phyloP scores from a whole-genome alignment of 2,888 invertebrate genomes.

The Drosophila nr. perissopoda region DNA sequence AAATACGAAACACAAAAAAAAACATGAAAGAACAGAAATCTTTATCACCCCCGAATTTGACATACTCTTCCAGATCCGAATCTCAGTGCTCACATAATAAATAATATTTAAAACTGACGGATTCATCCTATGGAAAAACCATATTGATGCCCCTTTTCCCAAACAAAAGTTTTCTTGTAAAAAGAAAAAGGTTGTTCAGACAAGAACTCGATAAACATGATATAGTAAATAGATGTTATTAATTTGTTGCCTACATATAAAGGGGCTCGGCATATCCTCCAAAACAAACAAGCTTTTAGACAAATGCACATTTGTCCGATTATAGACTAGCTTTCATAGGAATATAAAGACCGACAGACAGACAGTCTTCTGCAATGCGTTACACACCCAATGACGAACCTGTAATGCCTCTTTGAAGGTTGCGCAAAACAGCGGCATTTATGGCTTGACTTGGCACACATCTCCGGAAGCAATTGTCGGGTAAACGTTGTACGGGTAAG shows the following conservation, averaged over 20 bases:
- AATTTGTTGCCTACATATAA: fast-evolving
- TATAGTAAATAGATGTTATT: neutral
- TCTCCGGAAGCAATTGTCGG: constrained; percentile 81
- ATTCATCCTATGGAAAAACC: neutral
- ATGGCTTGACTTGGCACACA: constrained; percentile 64
- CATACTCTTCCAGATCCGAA: neutral
- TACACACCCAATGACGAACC: neutral
- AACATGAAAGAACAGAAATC: neutral
- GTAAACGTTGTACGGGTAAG: constrained; percentile 24
- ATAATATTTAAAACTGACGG: neutral
- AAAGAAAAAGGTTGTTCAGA: neutral
- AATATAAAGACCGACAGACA: neutral
- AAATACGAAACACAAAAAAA: constrained; percentile 20
- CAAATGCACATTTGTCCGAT: neutral
- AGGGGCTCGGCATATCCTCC: neutral
- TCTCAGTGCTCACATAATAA: neutral
- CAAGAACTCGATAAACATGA: neutral
- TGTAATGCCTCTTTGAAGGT: neutral
- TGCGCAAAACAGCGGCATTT: constrained; percentile 19
- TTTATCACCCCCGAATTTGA: neutral
- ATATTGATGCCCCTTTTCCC: neutral
- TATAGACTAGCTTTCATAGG: neutral
- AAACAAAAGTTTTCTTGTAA: neutral
- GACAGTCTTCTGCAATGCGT: neutral
- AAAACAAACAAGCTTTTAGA: neutral